These are phyloP conservation scores for Cebus imitator DNA, from an alignment of 2,113 vertebrate genomes.

Conservation along the genomic window DNA sequence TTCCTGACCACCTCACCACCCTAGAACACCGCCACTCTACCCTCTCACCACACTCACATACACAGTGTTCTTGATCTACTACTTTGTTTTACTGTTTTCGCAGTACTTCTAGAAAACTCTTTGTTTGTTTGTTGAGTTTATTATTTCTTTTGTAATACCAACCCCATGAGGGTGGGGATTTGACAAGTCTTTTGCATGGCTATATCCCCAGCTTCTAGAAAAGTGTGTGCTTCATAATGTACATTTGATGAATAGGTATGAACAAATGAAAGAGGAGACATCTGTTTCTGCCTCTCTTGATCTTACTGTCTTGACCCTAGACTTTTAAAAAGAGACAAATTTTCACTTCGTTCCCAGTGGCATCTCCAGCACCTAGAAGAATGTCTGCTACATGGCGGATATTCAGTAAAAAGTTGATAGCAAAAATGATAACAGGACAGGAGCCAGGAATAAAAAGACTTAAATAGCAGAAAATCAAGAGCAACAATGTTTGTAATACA, in stretches of 20 bases:
- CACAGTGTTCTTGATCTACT: neutral
- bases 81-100: neutral
- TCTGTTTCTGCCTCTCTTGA: neutral
- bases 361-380: neutral
- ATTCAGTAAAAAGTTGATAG: neutral
- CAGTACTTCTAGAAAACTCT: neutral
- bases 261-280: neutral
- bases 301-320: neutral
- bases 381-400: neutral
- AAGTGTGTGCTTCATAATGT: neutral
- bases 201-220: neutral
- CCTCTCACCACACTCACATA: too few species aligned
- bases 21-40: rapidly evolving
- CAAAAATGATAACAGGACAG: neutral
- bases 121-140: neutral
- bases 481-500: neutral
- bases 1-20: neutral
- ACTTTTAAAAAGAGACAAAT: neutral
- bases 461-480: neutral
- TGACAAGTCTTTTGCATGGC: neutral
- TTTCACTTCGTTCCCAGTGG: neutral
- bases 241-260: neutral
- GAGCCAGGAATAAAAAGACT: neutral
- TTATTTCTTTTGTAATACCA: neutral
- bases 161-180: neutral